A percentile compares a stretch with the other conserved stretches of the same genome.
Conservation (phyloP, 2,797 vertebrate genomes). For the Sebastiscus albofasciatus region DNA sequence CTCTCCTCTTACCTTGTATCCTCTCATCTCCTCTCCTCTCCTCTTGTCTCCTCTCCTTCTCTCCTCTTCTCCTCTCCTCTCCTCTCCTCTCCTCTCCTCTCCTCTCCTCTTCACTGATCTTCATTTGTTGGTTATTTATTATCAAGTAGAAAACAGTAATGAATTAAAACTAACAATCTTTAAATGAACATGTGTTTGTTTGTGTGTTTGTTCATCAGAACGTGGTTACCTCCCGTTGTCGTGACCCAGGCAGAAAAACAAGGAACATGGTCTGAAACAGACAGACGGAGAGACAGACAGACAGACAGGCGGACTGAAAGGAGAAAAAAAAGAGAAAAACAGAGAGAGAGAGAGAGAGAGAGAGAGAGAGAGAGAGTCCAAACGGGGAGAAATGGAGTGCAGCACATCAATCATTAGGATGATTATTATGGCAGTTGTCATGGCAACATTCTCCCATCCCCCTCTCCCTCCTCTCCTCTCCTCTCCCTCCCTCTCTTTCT, state of each 20-base stretch:
- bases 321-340: background rate
- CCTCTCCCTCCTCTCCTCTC: slow-evolving; percentile 27
- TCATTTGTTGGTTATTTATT: background rate
- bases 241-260: slow-evolving; percentile 17
- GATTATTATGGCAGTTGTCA: slow-evolving; percentile 83
- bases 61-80: slow-evolving; percentile 15
- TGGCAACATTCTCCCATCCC: slow-evolving; percentile 74
- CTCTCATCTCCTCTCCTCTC: background rate
- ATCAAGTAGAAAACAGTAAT: background rate
- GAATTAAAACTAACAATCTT: background rate
- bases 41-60: slow-evolving; percentile 19
- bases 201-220: slow-evolving; percentile 12
- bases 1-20: background rate
- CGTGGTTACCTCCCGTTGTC: background rate
- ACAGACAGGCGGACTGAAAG: slow-evolving; percentile 26
- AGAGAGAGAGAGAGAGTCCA: slow-evolving; percentile 47
- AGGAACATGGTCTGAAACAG: slow-evolving; percentile 4
- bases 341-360: background rate
- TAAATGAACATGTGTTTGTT: slow-evolving; percentile 25
- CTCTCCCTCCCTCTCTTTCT: slow-evolving; percentile 31
- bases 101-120: slow-evolving; percentile 4
- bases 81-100: slow-evolving; percentile 15
- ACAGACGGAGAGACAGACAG: slow-evolving; percentile 27
- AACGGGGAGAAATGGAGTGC: slow-evolving; percentile 73
- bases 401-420: slow-evolving; percentile 82